phyloP scores from a whole-genome alignment of 2,888 invertebrate species.

The Eupithecia centaureata region DNA sequence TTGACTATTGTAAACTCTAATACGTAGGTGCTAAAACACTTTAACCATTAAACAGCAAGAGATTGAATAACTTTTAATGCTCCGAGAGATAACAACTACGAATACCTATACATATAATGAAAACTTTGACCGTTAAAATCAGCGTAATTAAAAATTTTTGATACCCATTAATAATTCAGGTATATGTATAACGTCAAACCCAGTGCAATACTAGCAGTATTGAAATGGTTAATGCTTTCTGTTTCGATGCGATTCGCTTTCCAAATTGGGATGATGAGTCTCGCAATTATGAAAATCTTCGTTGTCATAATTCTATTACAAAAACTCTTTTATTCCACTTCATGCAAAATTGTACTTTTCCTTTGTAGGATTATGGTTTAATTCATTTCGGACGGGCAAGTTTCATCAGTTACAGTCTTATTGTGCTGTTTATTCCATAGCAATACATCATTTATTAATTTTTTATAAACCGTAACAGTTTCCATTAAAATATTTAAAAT shows the following conservation, averaged over 20 bases:
- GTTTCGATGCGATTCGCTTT: no score
- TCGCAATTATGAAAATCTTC: conserved; percentile 58
- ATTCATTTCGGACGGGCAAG: conserved; percentile 14
- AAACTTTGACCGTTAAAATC: not conserved
- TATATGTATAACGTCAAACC: not conserved
- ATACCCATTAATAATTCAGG: not conserved
- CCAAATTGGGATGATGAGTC: conserved; percentile 21
- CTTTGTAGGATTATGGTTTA: conserved; percentile 33
- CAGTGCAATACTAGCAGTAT: not conserved
- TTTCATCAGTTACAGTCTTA: not conserved
- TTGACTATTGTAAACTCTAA: no score
- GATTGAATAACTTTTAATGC: not conserved
- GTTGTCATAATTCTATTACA: conserved; percentile 54
- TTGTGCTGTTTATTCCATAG: not conserved
- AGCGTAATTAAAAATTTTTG: not conserved
- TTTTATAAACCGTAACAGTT: no score
- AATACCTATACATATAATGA: not conserved
- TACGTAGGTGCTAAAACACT: not conserved
- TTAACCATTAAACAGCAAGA: not conserved
- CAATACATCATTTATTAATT: not conserved
- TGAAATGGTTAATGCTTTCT: not conserved
- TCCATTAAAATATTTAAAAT: no score
- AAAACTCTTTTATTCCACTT: conserved; percentile 46
- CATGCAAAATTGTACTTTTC: conserved; percentile 33
- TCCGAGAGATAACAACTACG: not conserved